Evolutionary conservation across 2,888 invertebrate species (phyloP).

Genomic region (Gonocerus acuteangulatus): DNA sequence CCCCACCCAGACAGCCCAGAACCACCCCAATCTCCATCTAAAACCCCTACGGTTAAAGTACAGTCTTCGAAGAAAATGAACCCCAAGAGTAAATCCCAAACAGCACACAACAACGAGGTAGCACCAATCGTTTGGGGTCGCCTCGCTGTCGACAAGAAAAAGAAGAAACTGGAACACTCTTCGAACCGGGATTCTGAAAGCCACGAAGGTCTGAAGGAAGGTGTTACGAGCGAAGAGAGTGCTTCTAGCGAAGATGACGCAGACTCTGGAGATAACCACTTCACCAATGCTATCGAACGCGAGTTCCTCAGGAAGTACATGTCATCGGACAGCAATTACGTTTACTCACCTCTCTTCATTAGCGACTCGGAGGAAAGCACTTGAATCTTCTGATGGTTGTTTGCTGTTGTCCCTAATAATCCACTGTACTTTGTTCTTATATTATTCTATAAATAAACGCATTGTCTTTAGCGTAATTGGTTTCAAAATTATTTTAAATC

Average conservation of each 20-base stretch:
- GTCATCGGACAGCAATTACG: not conserved
- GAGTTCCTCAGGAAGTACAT: not conserved
- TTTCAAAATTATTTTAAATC: too few species aligned
- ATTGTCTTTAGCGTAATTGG: too few species aligned
- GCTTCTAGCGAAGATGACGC: not conserved
- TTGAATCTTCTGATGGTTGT: too few species aligned
- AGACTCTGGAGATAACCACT: not conserved
- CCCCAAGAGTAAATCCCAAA: too few species aligned
- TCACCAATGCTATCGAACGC: not conserved
- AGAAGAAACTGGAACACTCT: not conserved
- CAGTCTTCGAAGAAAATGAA: too few species aligned
- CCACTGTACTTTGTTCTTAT: too few species aligned
- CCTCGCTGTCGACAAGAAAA: not conserved
- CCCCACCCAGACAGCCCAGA: too few species aligned
- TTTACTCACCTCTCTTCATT: not conserved
- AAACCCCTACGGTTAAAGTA: too few species aligned
- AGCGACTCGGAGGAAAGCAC: not conserved
- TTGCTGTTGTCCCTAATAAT: too few species aligned
- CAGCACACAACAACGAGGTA: not conserved
- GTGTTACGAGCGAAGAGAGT: not conserved
- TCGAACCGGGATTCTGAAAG: not conserved
- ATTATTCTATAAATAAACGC: too few species aligned
- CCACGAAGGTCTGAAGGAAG: not conserved
- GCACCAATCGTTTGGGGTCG: not conserved
- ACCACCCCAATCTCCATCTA: too few species aligned